Evolutionary conservation across 1,140 invertebrate species (phyloP), one percentile per base, ranked within the genome.

Genomic region (Anoplophora glabripennis): DNA sequence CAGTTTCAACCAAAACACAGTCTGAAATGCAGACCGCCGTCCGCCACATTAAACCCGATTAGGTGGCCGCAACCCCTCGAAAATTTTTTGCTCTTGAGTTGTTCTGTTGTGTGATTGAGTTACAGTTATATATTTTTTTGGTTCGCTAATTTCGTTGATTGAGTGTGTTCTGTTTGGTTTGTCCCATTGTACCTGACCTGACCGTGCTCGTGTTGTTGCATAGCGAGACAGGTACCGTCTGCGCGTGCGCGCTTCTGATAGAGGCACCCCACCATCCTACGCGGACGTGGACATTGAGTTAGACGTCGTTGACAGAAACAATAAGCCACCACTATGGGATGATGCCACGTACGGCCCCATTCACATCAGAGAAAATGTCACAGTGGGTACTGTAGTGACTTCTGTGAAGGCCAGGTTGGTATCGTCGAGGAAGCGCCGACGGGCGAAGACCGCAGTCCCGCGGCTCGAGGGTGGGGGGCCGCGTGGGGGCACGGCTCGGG

Each of bases 401-500:
- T 89, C 92, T 81, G 87, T 95, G 79, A 95, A 94, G 89, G 93
- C 93, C 84, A 94, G 92, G 92, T 94, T 93, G 89, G 91, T 94
- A 90, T 89, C 78, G 79, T 75, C 35, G 17, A 52, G 36, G 14
- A 51, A 18, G 35, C 18, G 41, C n/a, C 47, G 53, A 48, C 57
- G 61, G 15, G 41, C 38, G 47, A 45, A 15, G 38, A 38, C 38
- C 54, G 57, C 21, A n/a, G 61, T 53, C 61, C 49, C 45, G 46
- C n/a, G 42, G 52, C 57, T 33, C 55, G 45, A 36, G 61, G 49
- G 62, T 52, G 59, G 54, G 60, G 48, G 52, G 48, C 21, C 42
- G 46, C 18, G 42, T 41, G 52, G 61, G 51, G 51, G n/a, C 9
- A 54, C 15, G 45, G 58, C 58, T 15, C 35, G 18, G 61, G 57